Percentiles rank a stretch among this genome's conserved stretches.
Conservation (phyloP, 1,140 invertebrate species). For the Ips nitidus region DNA sequence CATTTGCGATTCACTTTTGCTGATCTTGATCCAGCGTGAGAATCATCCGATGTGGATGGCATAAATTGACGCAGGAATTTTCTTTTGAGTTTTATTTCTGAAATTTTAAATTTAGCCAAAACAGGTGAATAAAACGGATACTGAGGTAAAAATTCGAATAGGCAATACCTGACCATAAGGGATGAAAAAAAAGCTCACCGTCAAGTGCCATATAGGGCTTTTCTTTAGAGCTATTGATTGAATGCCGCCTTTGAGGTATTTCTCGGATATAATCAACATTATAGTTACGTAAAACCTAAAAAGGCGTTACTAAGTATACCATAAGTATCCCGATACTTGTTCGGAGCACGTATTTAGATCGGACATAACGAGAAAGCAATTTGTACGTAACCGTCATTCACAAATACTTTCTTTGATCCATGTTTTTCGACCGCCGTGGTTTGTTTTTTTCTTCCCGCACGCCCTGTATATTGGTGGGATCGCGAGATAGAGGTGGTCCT, state of each 20-base stretch:
- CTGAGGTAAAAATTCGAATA: conserved; percentile 16
- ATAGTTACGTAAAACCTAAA: conserved; percentile 33
- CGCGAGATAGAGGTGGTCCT: conserved; percentile 36
- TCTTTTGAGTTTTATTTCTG: too few relatives aligned
- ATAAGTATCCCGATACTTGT: conserved; percentile 26
- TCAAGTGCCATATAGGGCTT: conserved; percentile 34
- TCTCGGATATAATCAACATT: conserved; percentile 30
- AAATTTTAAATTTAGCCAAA: background rate
- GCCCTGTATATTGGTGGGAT: conserved; percentile 27
- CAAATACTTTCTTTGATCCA: conserved; percentile 14
- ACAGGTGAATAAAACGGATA: conserved; percentile 5
- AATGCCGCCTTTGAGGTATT: conserved; percentile 26
- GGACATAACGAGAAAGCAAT: background rate
- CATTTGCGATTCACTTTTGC: conserved; percentile 6
- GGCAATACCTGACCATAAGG: conserved; percentile 16
- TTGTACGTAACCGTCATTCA: conserved; percentile 4
- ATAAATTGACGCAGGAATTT: too few relatives aligned
- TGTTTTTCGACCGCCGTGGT: conserved; percentile 6
- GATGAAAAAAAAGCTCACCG: conserved; percentile 23
- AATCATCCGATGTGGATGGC: background rate
- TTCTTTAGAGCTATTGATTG: conserved; percentile 27
- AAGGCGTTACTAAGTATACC: conserved; percentile 32
- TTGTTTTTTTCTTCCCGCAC: background rate
- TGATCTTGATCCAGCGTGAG: conserved; percentile 5
- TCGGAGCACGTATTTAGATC: conserved; percentile 15